Conservation (phyloP, 2,113 vertebrate genomes). For the Aphyosemion australe region DNA sequence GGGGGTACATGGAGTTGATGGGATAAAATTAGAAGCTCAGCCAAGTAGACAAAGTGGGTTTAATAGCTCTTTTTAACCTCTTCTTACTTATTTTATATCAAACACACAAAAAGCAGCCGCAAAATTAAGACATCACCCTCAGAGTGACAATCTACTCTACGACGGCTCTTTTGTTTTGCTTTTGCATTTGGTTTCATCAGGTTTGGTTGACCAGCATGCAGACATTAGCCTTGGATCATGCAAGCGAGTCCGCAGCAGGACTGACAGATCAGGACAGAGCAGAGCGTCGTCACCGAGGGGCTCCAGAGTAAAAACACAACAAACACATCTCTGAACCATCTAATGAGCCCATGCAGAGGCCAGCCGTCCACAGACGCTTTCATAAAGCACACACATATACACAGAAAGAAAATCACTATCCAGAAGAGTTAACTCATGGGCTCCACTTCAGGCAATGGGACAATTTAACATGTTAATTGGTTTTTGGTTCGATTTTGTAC, state of each 20-base stretch:
- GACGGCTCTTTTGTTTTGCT: slow-evolving; percentile 32
- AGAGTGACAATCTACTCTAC: slow-evolving; percentile 44
- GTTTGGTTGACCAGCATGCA: slow-evolving; percentile 77
- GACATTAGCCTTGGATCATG: slow-evolving; percentile 68
- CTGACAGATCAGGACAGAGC: slow-evolving; percentile 53
- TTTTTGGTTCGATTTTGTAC: slow-evolving; percentile 9
- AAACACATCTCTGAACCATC: slow-evolving; percentile 48
- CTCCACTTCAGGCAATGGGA: slow-evolving; percentile 46
- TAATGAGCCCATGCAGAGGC: slow-evolving; percentile 72
- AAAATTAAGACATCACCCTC: slow-evolving; percentile 47
- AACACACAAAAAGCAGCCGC: slow-evolving; percentile 57
- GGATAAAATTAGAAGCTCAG: slow-evolving; percentile 43
- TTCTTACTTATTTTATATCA: slow-evolving; percentile 31
- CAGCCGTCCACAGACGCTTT: slow-evolving; percentile 61
- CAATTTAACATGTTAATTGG: not conserved
- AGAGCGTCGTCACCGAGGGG: slow-evolving; percentile 51
- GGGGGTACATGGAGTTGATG: slow-evolving; percentile 22
- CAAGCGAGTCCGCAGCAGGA: slow-evolving; percentile 61
- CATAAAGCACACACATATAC: slow-evolving; percentile 36
- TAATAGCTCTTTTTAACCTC: slow-evolving; percentile 44
- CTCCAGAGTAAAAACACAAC: slow-evolving; percentile 58
- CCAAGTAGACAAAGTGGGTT: slow-evolving; percentile 26
- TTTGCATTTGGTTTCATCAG: slow-evolving; percentile 74
- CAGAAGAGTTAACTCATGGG: slow-evolving; percentile 72
- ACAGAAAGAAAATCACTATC: slow-evolving; percentile 57